These are phyloP conservation scores for Calosoma granatense DNA, from an alignment of 1,140 invertebrate genomes.

Conservation along the genomic window DNA sequence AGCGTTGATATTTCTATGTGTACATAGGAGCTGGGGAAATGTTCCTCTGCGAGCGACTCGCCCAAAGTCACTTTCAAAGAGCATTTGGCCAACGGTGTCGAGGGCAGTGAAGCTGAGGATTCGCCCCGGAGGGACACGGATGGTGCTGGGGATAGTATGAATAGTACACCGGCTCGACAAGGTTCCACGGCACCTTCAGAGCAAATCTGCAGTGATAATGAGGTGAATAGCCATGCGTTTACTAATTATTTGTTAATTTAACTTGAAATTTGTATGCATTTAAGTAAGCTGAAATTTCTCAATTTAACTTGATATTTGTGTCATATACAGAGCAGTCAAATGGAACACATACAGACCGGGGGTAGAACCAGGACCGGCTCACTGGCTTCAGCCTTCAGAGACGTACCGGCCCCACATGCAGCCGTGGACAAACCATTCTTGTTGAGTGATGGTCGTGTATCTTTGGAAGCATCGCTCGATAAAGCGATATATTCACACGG, in stretches of 20 bases:
- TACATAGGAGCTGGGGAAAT: too few relatives aligned
- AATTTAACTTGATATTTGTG: too few relatives aligned
- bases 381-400: slow-evolving; percentile 11
- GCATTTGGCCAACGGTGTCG: not conserved
- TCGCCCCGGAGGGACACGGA: not conserved
- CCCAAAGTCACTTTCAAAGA: not conserved
- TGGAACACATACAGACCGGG: not conserved
- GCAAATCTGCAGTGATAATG: slow-evolving; percentile 3
- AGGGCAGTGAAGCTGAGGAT: not conserved
- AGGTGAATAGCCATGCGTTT: not conserved
- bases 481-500: slow-evolving; percentile 90
- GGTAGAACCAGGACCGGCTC: not conserved
- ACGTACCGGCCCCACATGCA: slow-evolving; percentile 28
- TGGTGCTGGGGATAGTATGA: not conserved
- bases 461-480: slow-evolving; percentile 83
- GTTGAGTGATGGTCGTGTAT: slow-evolving; percentile 53
- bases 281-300: too few relatives aligned
- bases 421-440: slow-evolving; percentile 48
- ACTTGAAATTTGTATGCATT: too few relatives aligned
- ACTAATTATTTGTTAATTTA: too few relatives aligned
- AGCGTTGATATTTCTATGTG: too few relatives aligned
- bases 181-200: not conserved
- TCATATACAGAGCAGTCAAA: slow-evolving; percentile 7
- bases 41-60: too few relatives aligned
- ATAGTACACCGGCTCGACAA: not conserved